Conservation (phyloP, 2,113 vertebrate species). For the Ciconia stormi region DNA sequence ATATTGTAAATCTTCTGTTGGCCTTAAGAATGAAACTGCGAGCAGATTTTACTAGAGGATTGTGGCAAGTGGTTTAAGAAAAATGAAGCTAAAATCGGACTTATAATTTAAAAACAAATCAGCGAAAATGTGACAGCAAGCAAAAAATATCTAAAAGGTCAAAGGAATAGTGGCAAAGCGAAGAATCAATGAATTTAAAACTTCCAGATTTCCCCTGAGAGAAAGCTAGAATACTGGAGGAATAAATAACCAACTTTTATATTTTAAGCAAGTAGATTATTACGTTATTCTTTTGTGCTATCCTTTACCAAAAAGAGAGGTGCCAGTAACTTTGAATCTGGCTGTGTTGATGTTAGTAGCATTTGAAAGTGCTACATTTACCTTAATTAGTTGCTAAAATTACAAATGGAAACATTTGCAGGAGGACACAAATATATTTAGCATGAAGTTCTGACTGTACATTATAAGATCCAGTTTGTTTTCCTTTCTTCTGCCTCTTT, state of each 20-base stretch:
- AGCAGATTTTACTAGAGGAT: conserved; percentile 33
- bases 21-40: conserved; percentile 49
- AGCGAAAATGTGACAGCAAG: neutral
- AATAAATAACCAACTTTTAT: conserved; percentile 16
- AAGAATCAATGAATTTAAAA: conserved; percentile 31
- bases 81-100: conserved; percentile 26
- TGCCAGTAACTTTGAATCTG: neutral
- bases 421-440: neutral
- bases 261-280: conserved; percentile 9
- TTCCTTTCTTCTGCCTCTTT: neutral
- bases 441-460: neutral
- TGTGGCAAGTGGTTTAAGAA: conserved; percentile 6
- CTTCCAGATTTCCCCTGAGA: conserved; percentile 28
- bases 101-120: conserved; percentile 55
- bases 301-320: neutral
- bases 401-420: neutral
- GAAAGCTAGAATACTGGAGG: neutral
- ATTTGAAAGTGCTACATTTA: neutral
- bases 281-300: conserved; percentile 11
- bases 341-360: neutral
- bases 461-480: neutral
- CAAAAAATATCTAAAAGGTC: conserved; percentile 9
- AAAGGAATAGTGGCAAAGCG: neutral
- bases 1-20: conserved; percentile 73
- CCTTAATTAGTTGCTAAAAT: neutral